phyloP scores from a whole-genome alignment of 2,888 invertebrate species.

The Limulus polyphemus region DNA sequence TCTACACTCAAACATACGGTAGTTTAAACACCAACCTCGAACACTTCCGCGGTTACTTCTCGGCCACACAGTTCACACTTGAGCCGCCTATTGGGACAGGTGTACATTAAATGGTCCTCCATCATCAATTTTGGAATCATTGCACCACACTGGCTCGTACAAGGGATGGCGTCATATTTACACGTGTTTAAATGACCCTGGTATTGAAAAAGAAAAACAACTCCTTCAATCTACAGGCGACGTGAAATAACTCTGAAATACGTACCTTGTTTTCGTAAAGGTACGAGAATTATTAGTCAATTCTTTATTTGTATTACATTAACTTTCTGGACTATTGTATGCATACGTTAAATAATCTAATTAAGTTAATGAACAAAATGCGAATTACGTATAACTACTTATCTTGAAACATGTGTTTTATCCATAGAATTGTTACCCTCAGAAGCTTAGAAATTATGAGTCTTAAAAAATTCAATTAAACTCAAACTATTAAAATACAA shows the following conservation, averaged over 20 bases:
- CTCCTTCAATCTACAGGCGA: background rate
- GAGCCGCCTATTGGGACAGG: slow-evolving; percentile 71
- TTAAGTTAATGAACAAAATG: no score
- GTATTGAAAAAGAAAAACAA: background rate
- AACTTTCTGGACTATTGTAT: no score
- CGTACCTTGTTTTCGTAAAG: background rate
- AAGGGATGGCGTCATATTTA: slow-evolving; percentile 35
- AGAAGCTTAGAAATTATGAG: no score
- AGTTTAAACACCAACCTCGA: slow-evolving; percentile 52
- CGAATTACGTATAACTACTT: no score
- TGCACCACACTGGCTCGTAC: slow-evolving; percentile 36
- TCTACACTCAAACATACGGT: no score
- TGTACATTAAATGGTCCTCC: slow-evolving; percentile 85
- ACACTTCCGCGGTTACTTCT: slow-evolving; percentile 76
- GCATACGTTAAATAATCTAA: no score
- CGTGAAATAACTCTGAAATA: slow-evolving; percentile 8
- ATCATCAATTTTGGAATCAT: slow-evolving; percentile 73
- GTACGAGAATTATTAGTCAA: no score
- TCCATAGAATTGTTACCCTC: no score
- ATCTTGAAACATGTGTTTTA: no score
- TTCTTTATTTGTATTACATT: no score
- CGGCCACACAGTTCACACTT: slow-evolving; percentile 81
- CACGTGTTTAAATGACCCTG: slow-evolving; percentile 36
- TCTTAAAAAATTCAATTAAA: no score
- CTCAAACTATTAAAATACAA: no score